Evolutionary conservation across 2,113 vertebrate genomes (phyloP).

Genomic region (Mesocricetus auratus): DNA sequence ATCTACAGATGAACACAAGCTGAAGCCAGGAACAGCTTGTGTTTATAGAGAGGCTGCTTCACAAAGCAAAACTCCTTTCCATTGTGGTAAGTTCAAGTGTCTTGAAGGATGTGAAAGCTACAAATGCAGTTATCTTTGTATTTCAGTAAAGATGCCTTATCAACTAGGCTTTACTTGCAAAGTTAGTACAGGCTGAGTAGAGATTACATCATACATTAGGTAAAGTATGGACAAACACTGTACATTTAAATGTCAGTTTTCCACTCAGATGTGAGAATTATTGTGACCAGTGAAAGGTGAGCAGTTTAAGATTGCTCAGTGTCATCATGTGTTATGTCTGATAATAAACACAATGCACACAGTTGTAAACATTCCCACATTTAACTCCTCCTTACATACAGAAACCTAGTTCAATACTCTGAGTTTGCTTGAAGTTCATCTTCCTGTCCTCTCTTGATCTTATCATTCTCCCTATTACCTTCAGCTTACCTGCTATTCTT

Average conservation of each 20-base stretch:
- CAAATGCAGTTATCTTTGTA: conserved; percentile 49
- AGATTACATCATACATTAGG: background rate
- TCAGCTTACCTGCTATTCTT: background rate
- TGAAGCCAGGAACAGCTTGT: conserved; percentile 66
- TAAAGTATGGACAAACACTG: background rate
- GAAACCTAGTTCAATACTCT: background rate
- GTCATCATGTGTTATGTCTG: background rate
- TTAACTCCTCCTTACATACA: background rate
- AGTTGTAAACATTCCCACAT: background rate
- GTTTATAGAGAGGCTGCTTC: conserved; percentile 60
- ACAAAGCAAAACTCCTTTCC: conserved; percentile 57
- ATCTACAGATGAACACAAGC: conserved; percentile 61
- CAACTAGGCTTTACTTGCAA: conserved; percentile 48
- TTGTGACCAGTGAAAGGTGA: background rate
- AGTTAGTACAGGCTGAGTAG: background rate
- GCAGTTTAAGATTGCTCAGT: background rate
- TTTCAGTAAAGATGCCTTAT: conserved; percentile 5
- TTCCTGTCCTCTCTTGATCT: background rate
- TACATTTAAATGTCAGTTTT: background rate
- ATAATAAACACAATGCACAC: background rate
- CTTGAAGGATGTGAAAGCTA: conserved; percentile 14
- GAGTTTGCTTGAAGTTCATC: background rate
- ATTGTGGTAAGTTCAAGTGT: conserved; percentile 58
- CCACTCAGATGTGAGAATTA: background rate
- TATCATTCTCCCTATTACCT: background rate